Conservation (phyloP, 1,140 invertebrate genomes). For the Mylabris phalerata region DNA sequence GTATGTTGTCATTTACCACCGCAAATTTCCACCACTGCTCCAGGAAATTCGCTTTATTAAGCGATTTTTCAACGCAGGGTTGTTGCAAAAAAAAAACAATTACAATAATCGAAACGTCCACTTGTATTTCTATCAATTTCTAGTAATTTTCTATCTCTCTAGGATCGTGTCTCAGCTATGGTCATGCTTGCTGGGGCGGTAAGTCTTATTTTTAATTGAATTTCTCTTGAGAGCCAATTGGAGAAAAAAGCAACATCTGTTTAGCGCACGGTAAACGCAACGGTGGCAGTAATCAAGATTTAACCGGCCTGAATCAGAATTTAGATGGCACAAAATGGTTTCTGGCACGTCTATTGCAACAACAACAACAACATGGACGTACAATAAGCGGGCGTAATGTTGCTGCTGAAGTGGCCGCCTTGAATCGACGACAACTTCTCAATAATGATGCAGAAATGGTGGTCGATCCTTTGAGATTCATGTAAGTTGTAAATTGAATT, state of each 20-base stretch:
- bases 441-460: constrained; percentile 14
- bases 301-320: constrained; percentile 27
- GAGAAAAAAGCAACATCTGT: too few relatives aligned
- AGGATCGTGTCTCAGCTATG: constrained; percentile 54
- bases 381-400: too few relatives aligned
- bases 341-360: constrained; percentile 30
- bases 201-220: constrained; percentile 34
- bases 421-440: constrained; percentile 33
- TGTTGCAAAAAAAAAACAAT: too few relatives aligned
- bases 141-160: constrained; percentile 33
- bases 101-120: too few relatives aligned
- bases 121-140: too few relatives aligned
- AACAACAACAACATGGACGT: constrained; percentile 26
- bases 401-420: neutral
- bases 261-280: constrained; percentile 52
- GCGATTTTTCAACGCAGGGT: too few relatives aligned
- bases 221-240: too few relatives aligned
- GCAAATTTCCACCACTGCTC: too few relatives aligned
- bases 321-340: constrained; percentile 36
- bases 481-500: too few relatives aligned
- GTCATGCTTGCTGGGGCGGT: constrained; percentile 57
- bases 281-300: constrained; percentile 17
- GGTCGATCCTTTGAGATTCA: constrained; percentile 14
- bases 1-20: too few relatives aligned
- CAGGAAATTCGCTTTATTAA: too few relatives aligned